Base-by-base conservation (phyloP, 2,888 invertebrate genomes). In the Temnothorax ravouxi region DNA sequence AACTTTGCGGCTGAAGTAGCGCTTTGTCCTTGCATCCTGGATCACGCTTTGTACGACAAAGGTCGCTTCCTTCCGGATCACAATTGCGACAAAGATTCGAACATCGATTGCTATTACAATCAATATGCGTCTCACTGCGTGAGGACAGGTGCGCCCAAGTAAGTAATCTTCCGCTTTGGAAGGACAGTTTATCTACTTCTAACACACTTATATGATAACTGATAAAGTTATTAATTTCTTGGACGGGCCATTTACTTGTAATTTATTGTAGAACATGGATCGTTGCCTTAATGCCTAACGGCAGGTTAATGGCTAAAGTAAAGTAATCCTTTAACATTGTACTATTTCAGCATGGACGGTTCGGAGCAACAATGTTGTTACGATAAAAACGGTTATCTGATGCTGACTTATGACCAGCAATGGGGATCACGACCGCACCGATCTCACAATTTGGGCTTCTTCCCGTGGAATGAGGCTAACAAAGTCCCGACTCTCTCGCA, bases 321-420 rank as follows among this genome's bases (percentile, higher is more conserved):
- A 50, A 66, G 15, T 56, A 41, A 69, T 21, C 50, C n/a, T 15
- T 15, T 56, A 44, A n/a, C 44, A 44, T 56, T 44, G 5, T 34
- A 8, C 0, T 66, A 64, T 85, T 94, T 67, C 91, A 98, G 98
- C 86, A 95, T 97, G 83, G 98, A 98, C 95, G 99, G 99, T 44
- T 97, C 98, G 1, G 99, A 99, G 77, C 99, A 99, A 93, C 99
- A 99, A 93, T 99, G 99, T 92, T 99, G 99, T 94, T 99, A 99
- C 94, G 99, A 99, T 94, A 98, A 98, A 93, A 97, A 98, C 91
- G 97, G 97, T 2, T 98, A 97, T 95, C 96, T 99, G 34, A 98
- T 99, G 98, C 96, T 99, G 95, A 98, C 99, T 0, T 98, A 98
- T 90, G 99, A 99, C 95, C 98, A 99, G 92, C 98, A 98, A 96